These are phyloP conservation scores for Sorex araneus DNA, from an alignment of 2,113 vertebrate species.

Conservation along the genomic window DNA sequence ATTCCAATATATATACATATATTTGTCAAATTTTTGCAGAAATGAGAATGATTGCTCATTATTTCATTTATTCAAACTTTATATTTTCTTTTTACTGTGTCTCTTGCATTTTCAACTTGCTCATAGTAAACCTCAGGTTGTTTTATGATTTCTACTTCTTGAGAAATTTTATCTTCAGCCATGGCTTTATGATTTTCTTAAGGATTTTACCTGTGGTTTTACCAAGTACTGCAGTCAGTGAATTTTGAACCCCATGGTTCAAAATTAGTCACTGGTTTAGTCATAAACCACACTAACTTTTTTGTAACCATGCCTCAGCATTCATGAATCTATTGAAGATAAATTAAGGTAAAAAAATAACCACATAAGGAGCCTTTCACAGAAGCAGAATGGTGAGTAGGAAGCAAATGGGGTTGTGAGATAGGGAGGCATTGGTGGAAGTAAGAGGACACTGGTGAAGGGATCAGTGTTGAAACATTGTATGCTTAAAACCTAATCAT, in stretches of 20 bases:
- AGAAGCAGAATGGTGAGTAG: too few relatives aligned
- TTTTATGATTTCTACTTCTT: constrained; percentile 17
- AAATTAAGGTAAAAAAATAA: not conserved
- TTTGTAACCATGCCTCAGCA: constrained; percentile 32
- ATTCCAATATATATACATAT: too few relatives aligned
- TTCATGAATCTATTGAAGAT: constrained; percentile 44
- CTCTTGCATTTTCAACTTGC: constrained; percentile 19
- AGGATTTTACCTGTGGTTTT: not conserved
- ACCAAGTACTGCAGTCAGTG: not conserved
- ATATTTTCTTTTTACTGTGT: not conserved
- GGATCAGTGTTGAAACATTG: too few relatives aligned
- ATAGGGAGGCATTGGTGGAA: too few relatives aligned
- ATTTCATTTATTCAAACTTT: not conserved
- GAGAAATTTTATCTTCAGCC: constrained; percentile 33
- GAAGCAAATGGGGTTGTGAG: too few relatives aligned
- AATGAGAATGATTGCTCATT: not conserved
- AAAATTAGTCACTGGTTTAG: not conserved
- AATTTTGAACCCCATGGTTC: not conserved
- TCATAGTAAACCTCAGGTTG: not conserved
- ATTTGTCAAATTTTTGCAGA: not conserved
- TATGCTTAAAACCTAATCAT: too few relatives aligned
- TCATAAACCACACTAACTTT: constrained; percentile 15
- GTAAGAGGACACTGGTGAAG: too few relatives aligned
- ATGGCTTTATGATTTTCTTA: constrained; percentile 6
- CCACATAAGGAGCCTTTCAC: not conserved